phyloP scores from a whole-genome alignment of 2,797 vertebrate species.

The Acipenser transmontanus region DNA sequence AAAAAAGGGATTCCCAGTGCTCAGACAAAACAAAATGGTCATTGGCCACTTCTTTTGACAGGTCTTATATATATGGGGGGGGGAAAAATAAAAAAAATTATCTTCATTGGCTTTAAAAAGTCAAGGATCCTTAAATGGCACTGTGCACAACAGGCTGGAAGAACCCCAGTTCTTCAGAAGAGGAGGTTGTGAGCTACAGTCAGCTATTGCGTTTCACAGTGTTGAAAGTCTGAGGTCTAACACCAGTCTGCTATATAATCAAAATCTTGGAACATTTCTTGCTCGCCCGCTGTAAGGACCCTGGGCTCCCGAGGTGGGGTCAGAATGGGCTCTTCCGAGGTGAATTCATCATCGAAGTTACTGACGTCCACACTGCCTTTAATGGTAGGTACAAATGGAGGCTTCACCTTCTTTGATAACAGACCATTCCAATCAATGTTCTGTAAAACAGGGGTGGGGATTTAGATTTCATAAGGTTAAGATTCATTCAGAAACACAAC shows the following conservation, averaged over 20 bases:
- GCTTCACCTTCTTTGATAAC: conserved; percentile 88
- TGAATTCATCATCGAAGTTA: conserved; percentile 98
- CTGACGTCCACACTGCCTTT: conserved; percentile 90
- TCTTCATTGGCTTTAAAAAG: conserved; percentile 69
- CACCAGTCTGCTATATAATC: conserved; percentile 99
- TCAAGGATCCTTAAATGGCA: conserved; percentile 68
- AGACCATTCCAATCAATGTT: conserved; percentile 85
- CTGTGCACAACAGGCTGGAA: conserved; percentile 49
- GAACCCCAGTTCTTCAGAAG: conserved; percentile 33
- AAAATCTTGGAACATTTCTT: conserved; percentile 92
- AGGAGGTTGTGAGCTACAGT: conserved; percentile 51
- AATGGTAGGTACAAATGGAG: conserved; percentile 89
- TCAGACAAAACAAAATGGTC: conserved; percentile 59
- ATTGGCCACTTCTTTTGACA: conserved; percentile 42
- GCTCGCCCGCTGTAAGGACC: conserved; percentile 79
- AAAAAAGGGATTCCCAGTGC: conserved; percentile 79
- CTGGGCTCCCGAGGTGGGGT: conserved; percentile 93
- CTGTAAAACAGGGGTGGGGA: conserved; percentile 45
- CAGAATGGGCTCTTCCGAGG: conserved; percentile 93
- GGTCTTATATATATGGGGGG: no score
- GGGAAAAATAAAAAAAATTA: conserved; percentile 39
- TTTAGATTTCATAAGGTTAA: background rate
- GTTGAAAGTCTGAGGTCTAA: conserved; percentile 63
- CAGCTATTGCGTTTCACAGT: conserved; percentile 65
- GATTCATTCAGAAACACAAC: background rate